Base-by-base conservation (phyloP, 1,140 invertebrate species). In the Alviniconcha marisindica region DNA sequence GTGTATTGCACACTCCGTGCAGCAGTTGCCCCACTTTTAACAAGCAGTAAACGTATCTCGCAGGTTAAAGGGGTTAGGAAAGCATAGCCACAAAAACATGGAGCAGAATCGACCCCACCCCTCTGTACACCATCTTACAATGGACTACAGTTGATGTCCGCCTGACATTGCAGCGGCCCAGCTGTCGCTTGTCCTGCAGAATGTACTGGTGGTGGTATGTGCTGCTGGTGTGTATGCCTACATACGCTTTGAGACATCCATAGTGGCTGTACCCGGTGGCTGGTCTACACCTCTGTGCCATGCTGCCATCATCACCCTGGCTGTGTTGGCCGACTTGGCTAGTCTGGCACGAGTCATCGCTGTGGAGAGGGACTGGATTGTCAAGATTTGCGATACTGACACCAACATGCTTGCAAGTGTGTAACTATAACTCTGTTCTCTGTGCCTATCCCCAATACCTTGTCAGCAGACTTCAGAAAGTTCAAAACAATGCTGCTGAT, bases 351-450 rank as follows among this genome's bases (percentile, higher is more conserved):
- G 89, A 24, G 94, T 92, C 81, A 92, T 95, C 42, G 90, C 90
- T 36, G 87, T 95, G 24, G 92, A 94, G 86, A 93, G 94, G 85
- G 94, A 95, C 87, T 95, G 94, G 94, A 92, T 95, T 77, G 90
- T 94, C 38, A 93, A 94, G 42, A 91, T 90, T 31, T 90, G 88
- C 69, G 56, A 74, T 0, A 78, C 82, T 33, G 84, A 91, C 28
- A 83, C 42, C 31, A 83, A 84, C n/a, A 81, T 82, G 51, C 83
- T 91, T 14, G 86, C 88, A 66, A 84, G 88, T 91, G 79, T 79
- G 88, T 36, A 21, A 42, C 10, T 74, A 42, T 74, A 7, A 10
- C 36, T 10, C 36, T n/a, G n/a, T n/a, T n/a, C n/a, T n/a, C n/a
- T n/a, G n/a, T n/a, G n/a, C n/a, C 10, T 12, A 12, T 14, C 12